These are phyloP conservation scores for Ceratosolen fusciceps DNA, from an alignment of 1,140 invertebrate species.

Conservation along the genomic window DNA sequence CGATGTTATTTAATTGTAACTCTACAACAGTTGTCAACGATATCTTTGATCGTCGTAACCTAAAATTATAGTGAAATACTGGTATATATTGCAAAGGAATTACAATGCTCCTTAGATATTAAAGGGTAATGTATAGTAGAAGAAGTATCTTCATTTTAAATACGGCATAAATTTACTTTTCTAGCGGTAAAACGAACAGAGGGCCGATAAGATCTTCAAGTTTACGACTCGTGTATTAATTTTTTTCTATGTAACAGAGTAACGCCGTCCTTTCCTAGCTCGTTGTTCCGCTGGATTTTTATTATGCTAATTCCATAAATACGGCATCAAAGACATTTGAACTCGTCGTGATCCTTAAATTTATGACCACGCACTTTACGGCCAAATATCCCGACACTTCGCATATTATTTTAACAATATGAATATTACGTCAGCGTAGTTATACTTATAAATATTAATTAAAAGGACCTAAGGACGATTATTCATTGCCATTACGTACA, in stretches of 20 bases:
- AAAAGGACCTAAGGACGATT: no score
- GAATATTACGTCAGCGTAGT: neutral
- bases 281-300: neutral
- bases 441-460: no score
- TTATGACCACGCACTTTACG: neutral
- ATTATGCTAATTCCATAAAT: neutral
- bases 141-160: slow-evolving; percentile 2
- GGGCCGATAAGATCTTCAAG: neutral
- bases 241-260: neutral
- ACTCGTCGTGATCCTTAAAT: neutral
- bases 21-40: neutral
- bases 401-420: neutral
- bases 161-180: neutral
- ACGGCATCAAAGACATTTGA: neutral
- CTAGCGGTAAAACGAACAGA: neutral
- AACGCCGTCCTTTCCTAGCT: no score
- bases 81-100: neutral
- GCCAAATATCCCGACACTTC: neutral
- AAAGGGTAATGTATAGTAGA: neutral
- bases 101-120: neutral
- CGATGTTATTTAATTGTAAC: neutral
- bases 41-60: neutral
- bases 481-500: no score
- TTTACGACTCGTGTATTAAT: neutral
- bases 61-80: neutral